A percentile compares a stretch with the other conserved stretches of the same genome.
phyloP scores from a whole-genome alignment of 1,140 invertebrate genomes.

The Drosophila virilis region DNA sequence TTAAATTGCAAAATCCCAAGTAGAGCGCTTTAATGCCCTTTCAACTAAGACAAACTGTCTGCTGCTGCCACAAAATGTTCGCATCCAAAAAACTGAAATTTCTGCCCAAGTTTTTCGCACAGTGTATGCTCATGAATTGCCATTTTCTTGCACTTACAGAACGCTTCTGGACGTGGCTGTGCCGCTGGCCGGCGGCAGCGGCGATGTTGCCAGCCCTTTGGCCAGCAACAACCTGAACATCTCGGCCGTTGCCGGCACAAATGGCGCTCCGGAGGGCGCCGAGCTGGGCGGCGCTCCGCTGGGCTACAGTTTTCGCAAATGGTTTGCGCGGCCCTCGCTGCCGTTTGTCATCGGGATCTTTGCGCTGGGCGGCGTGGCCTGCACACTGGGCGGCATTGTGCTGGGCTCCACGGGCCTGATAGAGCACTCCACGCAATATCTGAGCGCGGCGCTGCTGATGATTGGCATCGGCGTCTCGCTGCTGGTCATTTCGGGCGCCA shows the following conservation, averaged over 20 bases:
- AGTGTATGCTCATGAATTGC: slow-evolving; percentile 16
- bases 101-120: not conserved
- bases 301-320: slow-evolving; percentile 63
- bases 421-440: slow-evolving; percentile 79
- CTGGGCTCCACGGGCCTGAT: slow-evolving; percentile 78
- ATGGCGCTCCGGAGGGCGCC: slow-evolving; percentile 1
- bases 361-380: slow-evolving; percentile 77
- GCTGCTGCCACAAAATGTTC: too few relatives aligned
- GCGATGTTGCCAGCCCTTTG: slow-evolving; percentile 25
- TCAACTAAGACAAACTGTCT: too few relatives aligned
- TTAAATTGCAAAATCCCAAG: too few relatives aligned
- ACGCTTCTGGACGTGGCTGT: slow-evolving; percentile 55
- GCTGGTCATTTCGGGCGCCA: slow-evolving; percentile 77
- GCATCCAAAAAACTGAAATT: not conserved
- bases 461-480: slow-evolving; percentile 80
- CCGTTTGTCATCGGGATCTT: slow-evolving; percentile 83
- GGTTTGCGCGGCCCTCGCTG: slow-evolving; percentile 75
- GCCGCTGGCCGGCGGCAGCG: slow-evolving; percentile 44
- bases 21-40: too few relatives aligned
- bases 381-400: slow-evolving; percentile 78
- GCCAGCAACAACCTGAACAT: slow-evolving; percentile 30
- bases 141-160: slow-evolving; percentile 33
- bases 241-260: slow-evolving; percentile 8
- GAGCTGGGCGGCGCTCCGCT: slow-evolving; percentile 23
- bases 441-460: slow-evolving; percentile 79